Evolutionary conservation across 2,797 vertebrate genomes (phyloP), one percentile per base, ranked within the genome.

Genomic region (Lepidocolaptes lacrymiger): DNA sequence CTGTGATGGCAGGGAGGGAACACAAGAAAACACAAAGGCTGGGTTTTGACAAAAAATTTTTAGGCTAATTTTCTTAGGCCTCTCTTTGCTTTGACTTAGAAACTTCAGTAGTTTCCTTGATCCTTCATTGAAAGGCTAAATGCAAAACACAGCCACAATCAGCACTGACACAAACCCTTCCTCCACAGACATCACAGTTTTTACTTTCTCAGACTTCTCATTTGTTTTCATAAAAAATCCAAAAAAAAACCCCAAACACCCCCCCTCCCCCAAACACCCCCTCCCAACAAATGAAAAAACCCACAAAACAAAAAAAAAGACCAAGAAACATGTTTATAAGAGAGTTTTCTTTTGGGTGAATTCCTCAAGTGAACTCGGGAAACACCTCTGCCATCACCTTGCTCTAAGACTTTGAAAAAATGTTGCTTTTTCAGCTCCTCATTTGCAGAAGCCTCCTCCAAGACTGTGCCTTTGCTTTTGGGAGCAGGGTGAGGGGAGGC

Each of bases 381-480:
- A 94, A 68, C 0, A 4, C 11, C 37, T 72, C 55, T 69, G 51
- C 72, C 22, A 28, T 56, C 67, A 63, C 36, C 41, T 71, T 78
- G 27, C 32, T 68, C 30, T 22, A 75, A 56, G 46, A 24, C 34
- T 56, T n/a, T 0, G 1, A 91, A 61, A 3, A 43, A 73, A 76
- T 1, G 7, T 6, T 41, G 37, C 17, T 46, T 64, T 66, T 74
- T 55, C 0, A 0, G 52, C 19, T 63, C 23, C 41, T n/a, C 14
- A 9, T 77, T 74, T 74, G 56, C 61, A 61, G 49, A 56, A 85
- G 14, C 28, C 18, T 71, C 32, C 23, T 63, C 55, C 24, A 23
- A 59, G 78, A 22, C 22, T 26, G 43, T 30, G n/a, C 9, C 55
- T 69, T 75, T 85, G 68, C 73, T 92, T 91, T 83, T 49, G 26